Conservation (phyloP, 2,113 vertebrate genomes). For the Empidonax alnorum region DNA sequence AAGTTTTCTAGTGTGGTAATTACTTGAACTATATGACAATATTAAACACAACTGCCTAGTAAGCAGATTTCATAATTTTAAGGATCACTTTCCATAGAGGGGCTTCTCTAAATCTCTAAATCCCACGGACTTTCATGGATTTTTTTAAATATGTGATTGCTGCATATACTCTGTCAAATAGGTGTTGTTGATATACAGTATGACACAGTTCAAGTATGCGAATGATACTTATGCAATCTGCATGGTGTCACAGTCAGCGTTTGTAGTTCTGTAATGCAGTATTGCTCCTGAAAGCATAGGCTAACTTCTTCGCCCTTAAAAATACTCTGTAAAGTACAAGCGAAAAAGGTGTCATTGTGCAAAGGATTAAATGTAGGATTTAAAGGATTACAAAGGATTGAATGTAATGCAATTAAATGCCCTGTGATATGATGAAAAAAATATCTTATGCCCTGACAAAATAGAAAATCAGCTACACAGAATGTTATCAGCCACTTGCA, state of each 20-base stretch:
- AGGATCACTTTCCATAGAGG: neutral
- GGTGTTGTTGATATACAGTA: neutral
- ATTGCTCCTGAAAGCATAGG: neutral
- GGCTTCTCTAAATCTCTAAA: neutral
- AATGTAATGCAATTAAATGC: neutral
- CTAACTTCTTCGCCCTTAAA: neutral
- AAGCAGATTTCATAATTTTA: neutral
- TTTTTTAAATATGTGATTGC: neutral
- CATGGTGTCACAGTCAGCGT: neutral
- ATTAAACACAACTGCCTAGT: neutral
- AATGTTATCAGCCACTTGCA: neutral
- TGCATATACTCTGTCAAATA: neutral
- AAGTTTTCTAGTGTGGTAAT: neutral
- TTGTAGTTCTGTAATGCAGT: neutral
- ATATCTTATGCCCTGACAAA: neutral
- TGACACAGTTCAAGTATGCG: neutral
- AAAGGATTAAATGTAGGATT: neutral
- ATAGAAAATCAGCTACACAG: neutral
- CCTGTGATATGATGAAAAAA: neutral
- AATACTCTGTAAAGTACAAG: neutral
- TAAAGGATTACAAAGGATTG: constrained; percentile 14
- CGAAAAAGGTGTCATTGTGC: neutral
- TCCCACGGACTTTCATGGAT: neutral
- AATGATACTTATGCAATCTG: neutral
- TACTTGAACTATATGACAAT: neutral